A percentile compares a stretch with the other conserved stretches of the same genome.
phyloP scores from a whole-genome alignment of 2,113 vertebrate species.

The Pheucticus melanocephalus region DNA sequence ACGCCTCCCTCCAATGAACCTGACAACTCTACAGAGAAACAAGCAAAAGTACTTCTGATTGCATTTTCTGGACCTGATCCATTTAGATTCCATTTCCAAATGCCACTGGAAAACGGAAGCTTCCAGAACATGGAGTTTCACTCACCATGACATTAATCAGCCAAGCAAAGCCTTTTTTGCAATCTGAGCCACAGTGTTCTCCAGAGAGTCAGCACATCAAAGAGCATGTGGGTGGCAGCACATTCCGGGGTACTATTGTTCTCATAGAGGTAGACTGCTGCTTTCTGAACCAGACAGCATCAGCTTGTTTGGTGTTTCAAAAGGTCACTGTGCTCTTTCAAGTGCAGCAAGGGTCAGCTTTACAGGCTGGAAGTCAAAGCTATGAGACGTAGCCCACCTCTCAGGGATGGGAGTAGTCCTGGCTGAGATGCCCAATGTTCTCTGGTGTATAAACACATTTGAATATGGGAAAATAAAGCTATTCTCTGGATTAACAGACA shows the following conservation, averaged over 20 bases:
- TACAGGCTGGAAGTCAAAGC: not conserved
- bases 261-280: not conserved
- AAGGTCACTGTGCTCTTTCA: not conserved
- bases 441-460: not conserved
- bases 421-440: not conserved
- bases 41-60: constrained; percentile 83
- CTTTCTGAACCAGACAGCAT: not conserved
- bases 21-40: constrained; percentile 79
- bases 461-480: not conserved
- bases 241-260: not conserved
- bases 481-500: not conserved
- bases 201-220: not conserved
- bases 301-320: not conserved
- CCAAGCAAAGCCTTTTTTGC: constrained; percentile 56
- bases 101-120: constrained; percentile 84
- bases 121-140: constrained; percentile 82
- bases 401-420: not conserved
- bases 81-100: constrained; percentile 82
- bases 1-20: constrained; percentile 38
- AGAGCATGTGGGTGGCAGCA: not conserved
- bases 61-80: constrained; percentile 83
- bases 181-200: not conserved
- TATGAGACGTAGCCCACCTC: not conserved
- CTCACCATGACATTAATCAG: constrained; percentile 83
- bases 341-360: not conserved